phyloP scores from a whole-genome alignment of 1,140 invertebrate species.

The Semibalanus balanoides region DNA sequence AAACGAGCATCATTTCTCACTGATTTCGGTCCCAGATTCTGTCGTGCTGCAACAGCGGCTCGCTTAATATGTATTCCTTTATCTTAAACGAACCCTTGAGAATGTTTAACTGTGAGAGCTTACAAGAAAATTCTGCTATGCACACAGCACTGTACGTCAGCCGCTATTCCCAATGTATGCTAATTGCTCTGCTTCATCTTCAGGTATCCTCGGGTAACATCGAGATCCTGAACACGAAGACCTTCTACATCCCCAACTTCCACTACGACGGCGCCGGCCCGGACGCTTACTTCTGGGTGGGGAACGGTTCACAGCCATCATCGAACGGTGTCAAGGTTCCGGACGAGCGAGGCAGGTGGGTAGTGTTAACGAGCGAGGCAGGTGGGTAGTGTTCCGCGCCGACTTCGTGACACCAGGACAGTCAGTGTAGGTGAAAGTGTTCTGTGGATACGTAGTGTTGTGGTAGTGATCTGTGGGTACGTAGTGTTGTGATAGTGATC shows the following conservation, averaged over 20 bases:
- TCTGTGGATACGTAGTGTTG: no score
- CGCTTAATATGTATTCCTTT: not conserved
- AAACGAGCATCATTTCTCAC: no score
- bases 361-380: no score
- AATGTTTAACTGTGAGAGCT: not conserved
- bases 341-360: slow-evolving; percentile 65
- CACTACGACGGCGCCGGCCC: slow-evolving; percentile 80
- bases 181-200: not conserved
- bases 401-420: no score
- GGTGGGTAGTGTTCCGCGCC: no score
- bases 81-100: not conserved
- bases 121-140: not conserved
- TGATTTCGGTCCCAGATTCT: not conserved
- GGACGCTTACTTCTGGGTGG: slow-evolving; percentile 86
- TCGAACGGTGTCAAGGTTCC: slow-evolving; percentile 55
- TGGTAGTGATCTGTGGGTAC: no score
- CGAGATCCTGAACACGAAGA: slow-evolving; percentile 76
- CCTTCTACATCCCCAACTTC: slow-evolving; percentile 80
- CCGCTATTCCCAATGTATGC: not conserved
- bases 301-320: slow-evolving; percentile 63
- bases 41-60: not conserved
- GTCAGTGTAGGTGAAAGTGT: no score
- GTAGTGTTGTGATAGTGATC: no score
- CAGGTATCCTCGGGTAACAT: slow-evolving; percentile 70
- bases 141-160: not conserved